These are phyloP conservation scores for Pogonocichla stellata DNA, from an alignment of 2,113 vertebrate species.

Conservation along the genomic window DNA sequence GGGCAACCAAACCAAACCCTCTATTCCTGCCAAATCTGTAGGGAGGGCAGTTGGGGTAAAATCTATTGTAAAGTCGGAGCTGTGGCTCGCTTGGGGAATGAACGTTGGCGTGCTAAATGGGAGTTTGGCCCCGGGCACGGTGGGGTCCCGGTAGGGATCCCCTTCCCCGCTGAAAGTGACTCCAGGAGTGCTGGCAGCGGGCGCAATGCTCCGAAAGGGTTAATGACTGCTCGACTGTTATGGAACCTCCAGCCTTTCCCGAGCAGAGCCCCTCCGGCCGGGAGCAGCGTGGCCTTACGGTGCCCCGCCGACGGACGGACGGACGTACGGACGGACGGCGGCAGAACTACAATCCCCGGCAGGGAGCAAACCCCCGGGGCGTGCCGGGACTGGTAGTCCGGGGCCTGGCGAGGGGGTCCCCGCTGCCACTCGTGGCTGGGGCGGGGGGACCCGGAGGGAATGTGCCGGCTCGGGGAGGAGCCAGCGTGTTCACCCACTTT, in stretches of 20 bases:
- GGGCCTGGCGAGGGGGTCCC: background rate
- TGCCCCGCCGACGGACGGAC: background rate
- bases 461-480: constrained; percentile 59
- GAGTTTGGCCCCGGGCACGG: fast-evolving
- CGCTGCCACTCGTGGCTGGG: constrained; percentile 21
- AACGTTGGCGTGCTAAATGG: fast-evolving
- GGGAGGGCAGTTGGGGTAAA: background rate
- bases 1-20: background rate
- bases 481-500: constrained; percentile 49
- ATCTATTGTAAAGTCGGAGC: background rate
- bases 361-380: background rate
- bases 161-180: background rate
- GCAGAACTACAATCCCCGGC: background rate
- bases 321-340: background rate
- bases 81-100: background rate
- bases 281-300: background rate
- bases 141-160: background rate
- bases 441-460: constrained; percentile 64
- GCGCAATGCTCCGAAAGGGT: background rate
- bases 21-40: background rate
- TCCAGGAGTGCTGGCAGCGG: background rate
- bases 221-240: background rate
- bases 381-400: constrained; percentile 70
- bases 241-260: background rate
- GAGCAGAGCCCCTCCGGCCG: background rate